Conservation (phyloP, 2,797 vertebrate genomes). For the Epinephelus coioides region DNA sequence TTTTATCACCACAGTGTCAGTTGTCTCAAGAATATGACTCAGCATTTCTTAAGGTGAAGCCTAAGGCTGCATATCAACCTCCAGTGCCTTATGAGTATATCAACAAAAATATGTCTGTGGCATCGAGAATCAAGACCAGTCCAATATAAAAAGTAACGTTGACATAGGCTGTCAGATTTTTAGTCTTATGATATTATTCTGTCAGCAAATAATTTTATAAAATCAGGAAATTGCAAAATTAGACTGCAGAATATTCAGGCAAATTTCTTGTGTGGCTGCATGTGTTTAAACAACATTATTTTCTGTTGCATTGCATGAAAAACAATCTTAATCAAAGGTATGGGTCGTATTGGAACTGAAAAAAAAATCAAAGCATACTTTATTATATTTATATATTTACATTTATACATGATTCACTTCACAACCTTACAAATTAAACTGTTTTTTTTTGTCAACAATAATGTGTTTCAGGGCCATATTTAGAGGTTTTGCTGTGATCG, state of each 20-base stretch:
- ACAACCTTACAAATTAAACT: conserved; percentile 3
- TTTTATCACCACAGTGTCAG: conserved; percentile 41
- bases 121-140: not conserved
- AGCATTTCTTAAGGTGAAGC: conserved; percentile 22
- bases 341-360: not conserved
- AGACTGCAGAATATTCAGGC: not conserved
- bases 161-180: not conserved
- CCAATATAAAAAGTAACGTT: not conserved
- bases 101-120: conserved; percentile 13
- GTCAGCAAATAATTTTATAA: not conserved
- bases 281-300: not conserved
- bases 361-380: not conserved
- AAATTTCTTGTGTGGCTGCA: not conserved
- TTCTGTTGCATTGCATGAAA: not conserved
- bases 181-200: not conserved
- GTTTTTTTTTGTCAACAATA: not conserved
- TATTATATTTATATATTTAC: not conserved
- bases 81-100: not conserved
- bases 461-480: not conserved
- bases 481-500: conserved; percentile 19
- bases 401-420: conserved; percentile 10
- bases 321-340: not conserved
- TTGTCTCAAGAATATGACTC: conserved; percentile 43
- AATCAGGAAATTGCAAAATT: not conserved
- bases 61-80: conserved; percentile 9